Evolutionary conservation across 2,113 vertebrate species (phyloP).

Genomic region (Equus quagga): DNA sequence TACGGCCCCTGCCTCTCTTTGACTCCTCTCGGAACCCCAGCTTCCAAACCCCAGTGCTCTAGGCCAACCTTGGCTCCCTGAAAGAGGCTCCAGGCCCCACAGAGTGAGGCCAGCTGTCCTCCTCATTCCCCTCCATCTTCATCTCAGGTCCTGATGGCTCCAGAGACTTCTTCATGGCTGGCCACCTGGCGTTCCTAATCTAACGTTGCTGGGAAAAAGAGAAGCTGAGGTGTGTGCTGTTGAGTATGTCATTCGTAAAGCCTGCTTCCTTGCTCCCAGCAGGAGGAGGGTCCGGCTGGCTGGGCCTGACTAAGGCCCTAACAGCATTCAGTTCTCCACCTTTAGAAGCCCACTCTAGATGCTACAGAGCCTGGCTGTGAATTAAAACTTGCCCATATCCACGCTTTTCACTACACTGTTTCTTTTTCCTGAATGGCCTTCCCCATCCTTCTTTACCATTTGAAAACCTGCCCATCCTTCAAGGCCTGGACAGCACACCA

Average conservation of each 20-base stretch:
- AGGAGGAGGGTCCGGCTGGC: not conserved
- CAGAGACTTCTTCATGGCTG: not conserved
- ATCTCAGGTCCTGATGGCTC: not conserved
- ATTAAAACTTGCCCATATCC: not conserved
- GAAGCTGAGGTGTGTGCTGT: not conserved
- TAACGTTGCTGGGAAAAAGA: not conserved
- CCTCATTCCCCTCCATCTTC: not conserved
- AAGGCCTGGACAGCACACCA: accelerated
- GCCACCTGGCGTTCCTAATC: not conserved
- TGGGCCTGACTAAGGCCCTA: not conserved
- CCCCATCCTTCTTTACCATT: not conserved
- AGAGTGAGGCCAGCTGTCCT: not conserved
- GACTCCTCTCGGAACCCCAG: not conserved
- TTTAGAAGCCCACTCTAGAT: not conserved
- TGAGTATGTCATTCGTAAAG: not conserved
- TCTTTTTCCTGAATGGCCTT: not conserved
- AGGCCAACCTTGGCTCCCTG: not conserved
- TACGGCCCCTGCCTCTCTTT: not conserved
- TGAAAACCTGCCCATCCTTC: not conserved
- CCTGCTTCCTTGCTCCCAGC: not conserved
- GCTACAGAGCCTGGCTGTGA: not conserved
- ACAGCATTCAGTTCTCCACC: not conserved
- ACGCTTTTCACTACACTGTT: not conserved
- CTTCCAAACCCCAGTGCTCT: not conserved
- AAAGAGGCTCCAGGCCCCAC: not conserved